Evolutionary conservation across 2,888 invertebrate genomes (phyloP).

Genomic region (Sesamia inferens): DNA sequence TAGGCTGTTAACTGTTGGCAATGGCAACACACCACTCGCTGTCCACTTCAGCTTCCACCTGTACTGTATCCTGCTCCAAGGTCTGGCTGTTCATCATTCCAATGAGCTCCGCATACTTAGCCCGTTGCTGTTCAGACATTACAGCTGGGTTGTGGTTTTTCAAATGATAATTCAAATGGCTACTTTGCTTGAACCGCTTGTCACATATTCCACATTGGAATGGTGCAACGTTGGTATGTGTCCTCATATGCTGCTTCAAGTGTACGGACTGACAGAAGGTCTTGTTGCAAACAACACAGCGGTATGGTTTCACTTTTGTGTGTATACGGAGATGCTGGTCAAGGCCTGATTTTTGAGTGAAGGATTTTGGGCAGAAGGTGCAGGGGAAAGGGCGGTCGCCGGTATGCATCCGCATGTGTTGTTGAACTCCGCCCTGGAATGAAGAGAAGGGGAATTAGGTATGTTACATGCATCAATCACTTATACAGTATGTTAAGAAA

Average conservation of each 20-base stretch:
- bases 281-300: constrained; percentile 84
- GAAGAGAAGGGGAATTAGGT: neutral
- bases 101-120: constrained; percentile 73
- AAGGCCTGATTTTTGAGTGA: constrained; percentile 86
- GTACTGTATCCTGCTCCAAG: constrained; percentile 45
- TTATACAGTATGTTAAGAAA: no score
- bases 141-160: constrained; percentile 78
- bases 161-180: constrained; percentile 84
- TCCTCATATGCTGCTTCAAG: constrained; percentile 85
- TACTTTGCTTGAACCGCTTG: constrained; percentile 83
- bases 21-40: constrained; percentile 49
- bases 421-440: constrained; percentile 78
- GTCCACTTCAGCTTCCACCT: constrained; percentile 48
- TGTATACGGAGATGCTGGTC: constrained; percentile 86
- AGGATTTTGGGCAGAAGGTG: constrained; percentile 81
- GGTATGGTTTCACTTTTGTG: constrained; percentile 82
- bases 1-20: constrained; percentile 31
- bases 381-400: constrained; percentile 84
- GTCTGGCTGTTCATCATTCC: constrained; percentile 61
- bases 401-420: constrained; percentile 83
- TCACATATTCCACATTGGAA: constrained; percentile 83
- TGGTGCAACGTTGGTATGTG: constrained; percentile 84
- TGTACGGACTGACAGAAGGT: constrained; percentile 84
- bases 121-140: constrained; percentile 76
- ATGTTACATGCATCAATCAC: no score